Evolutionary conservation across 2,113 vertebrate genomes (phyloP), one percentile per base, ranked within the genome.

Genomic region (Corvus hawaiiensis): DNA sequence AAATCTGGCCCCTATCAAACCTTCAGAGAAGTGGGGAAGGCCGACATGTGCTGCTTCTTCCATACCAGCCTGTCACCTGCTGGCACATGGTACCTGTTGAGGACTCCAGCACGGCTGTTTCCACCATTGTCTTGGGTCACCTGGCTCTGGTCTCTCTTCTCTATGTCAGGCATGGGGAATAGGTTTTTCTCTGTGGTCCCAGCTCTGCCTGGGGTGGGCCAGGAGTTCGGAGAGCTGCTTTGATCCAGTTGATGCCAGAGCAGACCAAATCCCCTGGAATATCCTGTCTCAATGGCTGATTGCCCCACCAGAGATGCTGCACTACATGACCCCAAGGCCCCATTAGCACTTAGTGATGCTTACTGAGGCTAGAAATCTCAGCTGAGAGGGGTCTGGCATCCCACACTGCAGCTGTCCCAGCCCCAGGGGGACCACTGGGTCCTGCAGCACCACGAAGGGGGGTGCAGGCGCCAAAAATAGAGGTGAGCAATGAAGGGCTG

Each of bases 341-440:
- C 0, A 0, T 35, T 74, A 80, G 59, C 87, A 56, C 64, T 75
- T 71, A 19, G 16, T 0, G 0, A 72, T 37, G 16, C 32, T 77
- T 46, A 20, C 4, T 37, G 48, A 74, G 17, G 48, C 51, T 96
- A 85, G 35, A 88, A 67, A 52, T 33, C 58, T 52, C 87, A 59
- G 21, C 72, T 3, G 16, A 41, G 49, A 79, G 71, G 3, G 22
- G 85, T 77, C 93, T 61, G 82, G 69, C 81, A 89, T 62, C 76
- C 32, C 83, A 39, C 80, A 24, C 80, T 16, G 44, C 92, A 96
- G 92, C 88, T 96, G 96, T 43, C 91, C 90, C 80, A 55, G 80
- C 73, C 91, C 68, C 23, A 0, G 39, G 76, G 91, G 89, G 67
- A 78, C n/a, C 89, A 10, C 76, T 14, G 46, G 78, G 68, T 67